Evolutionary conservation across 2,888 invertebrate genomes (phyloP), one percentile per base, ranked within the genome.

Genomic region (Andrena trimmerana): DNA sequence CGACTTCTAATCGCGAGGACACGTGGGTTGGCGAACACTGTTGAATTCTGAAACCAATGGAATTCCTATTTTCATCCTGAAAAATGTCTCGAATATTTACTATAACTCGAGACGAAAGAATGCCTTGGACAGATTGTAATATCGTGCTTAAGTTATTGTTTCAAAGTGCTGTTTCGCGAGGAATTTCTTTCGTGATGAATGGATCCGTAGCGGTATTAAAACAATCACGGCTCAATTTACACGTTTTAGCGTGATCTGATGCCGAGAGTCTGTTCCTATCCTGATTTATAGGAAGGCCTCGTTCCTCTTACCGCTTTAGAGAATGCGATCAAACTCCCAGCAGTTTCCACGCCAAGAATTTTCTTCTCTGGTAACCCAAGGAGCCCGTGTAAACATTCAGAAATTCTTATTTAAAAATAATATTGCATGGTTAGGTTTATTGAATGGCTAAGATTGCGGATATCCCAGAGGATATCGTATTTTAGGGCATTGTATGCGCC

Each of bases 311-410:
- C 48, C 59, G 48, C 57, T 52, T 67, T 31, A 42, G 29, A 48
- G 60, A 78, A 65, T 52, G 52, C 66, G 52, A 74, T 81, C 63
- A 62, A 72, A 78, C 72, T 78, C 42, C 60, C 60, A 33, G 8
- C 20, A 67, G 13, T 66, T 70, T 69, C 27, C 20, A 16, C 24
- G 29, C 50, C 16, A 24, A 36, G 13, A 72, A 36, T 67, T 48
- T 42, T 33, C 60, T 36, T 2, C 42, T n/a, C 29, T 13, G 20
- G 36, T 42, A 42, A 33, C 27, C 8, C 16, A 42, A 24, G 29
- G 24, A 10, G 20, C 10, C n/a, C 31, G 4, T 42, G 20, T 20
- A 29, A 48, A 62, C 63, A 48, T 69, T 50, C 16, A 10, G 48
- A 63, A 73, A 73, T 68, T 68, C 31, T 27, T 73, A 20, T 48